Evolutionary conservation across 2,113 vertebrate species (phyloP), one percentile per base, ranked within the genome.

Genomic region (Tauraco erythrolophus): DNA sequence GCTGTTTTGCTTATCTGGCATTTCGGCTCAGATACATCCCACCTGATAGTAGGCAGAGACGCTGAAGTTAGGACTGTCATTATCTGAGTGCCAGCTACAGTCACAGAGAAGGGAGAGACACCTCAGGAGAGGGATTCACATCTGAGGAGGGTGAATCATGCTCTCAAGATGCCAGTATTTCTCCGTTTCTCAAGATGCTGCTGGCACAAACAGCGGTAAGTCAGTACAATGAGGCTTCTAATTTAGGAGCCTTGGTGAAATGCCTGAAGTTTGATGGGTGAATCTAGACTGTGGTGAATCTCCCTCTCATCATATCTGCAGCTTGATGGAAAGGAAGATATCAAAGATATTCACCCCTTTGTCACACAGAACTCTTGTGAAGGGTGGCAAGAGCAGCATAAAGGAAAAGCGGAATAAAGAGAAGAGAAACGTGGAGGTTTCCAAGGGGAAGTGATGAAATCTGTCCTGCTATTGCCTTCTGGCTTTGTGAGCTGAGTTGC

Each of bases 121-220:
- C 93, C 96, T 96, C 89, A 93, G 93, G 89, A 97, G 84, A 93
- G 78, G 87, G 93, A 96, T 83, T 93, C 96, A 89, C 89, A 97
- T 97, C 96, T 96, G 92, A 97, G 92, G 57, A 96, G 96, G 89
- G 93, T 97, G 96, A 97, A 95, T 97, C 96, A 97, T 88, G 91
- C 94, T 96, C 93, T 93, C 94, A 94, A 95, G 96, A 96, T 96
- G 96, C 94, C 93, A 96, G 93, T 75, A 91, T 95, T 97, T 94
- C 96, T 96, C 84, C 87, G 13, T 96, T 82, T 57, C 94, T 96
- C 93, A 93, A 94, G 96, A 97, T 91, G 93, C 87, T 96, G 92
- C 93, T 96, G 96, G 96, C 96, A 96, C 94, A 97, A 97, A 97
- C 94, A 96, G 93, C 94, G 92, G 93, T 93, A 97, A 97, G 96